Evolutionary conservation across 2,797 vertebrate species (phyloP).

Genomic region (Xiphorhynchus erythropygius): DNA sequence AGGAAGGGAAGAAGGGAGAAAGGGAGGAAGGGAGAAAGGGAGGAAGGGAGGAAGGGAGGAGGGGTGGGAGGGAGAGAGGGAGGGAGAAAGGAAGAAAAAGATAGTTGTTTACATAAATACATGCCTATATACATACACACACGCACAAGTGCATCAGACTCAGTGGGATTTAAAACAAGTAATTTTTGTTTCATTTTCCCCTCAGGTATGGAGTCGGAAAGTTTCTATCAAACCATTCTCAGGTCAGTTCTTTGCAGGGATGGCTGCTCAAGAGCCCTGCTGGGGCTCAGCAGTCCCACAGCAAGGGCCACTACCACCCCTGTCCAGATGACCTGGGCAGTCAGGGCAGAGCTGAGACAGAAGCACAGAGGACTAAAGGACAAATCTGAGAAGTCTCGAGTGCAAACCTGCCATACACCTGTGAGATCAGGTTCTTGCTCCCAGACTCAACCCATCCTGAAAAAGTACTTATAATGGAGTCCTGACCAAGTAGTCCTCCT

Average conservation of each 20-base stretch:
- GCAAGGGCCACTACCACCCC: neutral
- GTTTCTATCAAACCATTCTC: neutral
- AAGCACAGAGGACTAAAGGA: neutral
- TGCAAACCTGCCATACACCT: neutral
- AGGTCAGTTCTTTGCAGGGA: neutral
- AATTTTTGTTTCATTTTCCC: neutral
- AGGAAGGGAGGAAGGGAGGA: neutral
- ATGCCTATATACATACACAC: neutral
- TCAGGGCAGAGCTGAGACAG: neutral
- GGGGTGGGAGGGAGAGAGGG: neutral
- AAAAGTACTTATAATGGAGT: neutral
- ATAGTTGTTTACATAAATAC: neutral
- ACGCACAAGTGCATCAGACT: neutral
- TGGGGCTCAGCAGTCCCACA: neutral
- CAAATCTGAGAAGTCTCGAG: neutral
- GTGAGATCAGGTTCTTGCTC: neutral
- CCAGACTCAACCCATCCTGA: neutral
- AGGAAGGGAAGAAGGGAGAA: too few relatives aligned
- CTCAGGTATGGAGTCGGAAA: neutral
- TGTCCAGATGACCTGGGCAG: too few relatives aligned
- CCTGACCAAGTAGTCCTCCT: neutral
- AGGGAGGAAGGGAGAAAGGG: neutral
- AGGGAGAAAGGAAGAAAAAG: neutral
- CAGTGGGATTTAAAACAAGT: neutral
- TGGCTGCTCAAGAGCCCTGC: neutral